phyloP scores from a whole-genome alignment of 2,113 vertebrate genomes.

The Cettia cetti region DNA sequence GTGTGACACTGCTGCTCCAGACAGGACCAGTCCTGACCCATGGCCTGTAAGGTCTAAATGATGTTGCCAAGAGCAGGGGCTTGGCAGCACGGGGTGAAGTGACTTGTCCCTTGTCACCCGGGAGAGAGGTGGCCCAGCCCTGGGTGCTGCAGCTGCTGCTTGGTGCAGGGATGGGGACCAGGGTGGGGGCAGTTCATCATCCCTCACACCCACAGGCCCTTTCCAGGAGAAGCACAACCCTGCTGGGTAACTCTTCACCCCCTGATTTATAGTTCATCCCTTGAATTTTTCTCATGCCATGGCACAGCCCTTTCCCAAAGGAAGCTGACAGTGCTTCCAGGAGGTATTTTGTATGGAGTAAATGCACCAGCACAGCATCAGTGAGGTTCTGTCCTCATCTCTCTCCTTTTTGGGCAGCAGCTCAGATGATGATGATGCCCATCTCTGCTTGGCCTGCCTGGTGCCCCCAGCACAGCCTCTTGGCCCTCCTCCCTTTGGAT shows the following conservation, averaged over 20 bases:
- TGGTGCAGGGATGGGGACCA: accelerated
- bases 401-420: background rate
- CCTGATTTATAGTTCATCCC: background rate
- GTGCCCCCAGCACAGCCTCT: background rate
- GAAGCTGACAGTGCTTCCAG: background rate
- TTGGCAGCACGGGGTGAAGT: background rate
- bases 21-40: background rate
- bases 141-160: background rate
- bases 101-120: background rate
- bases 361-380: background rate
- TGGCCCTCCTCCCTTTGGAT: background rate
- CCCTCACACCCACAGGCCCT: accelerated
- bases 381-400: background rate
- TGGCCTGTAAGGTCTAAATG: background rate
- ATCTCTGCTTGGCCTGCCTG: background rate
- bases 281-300: background rate
- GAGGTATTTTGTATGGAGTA: background rate
- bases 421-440: background rate
- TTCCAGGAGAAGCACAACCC: background rate
- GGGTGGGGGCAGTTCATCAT: background rate
- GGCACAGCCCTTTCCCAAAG: background rate
- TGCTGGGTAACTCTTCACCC: background rate
- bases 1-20: accelerated
- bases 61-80: background rate
- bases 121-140: background rate